These are phyloP conservation scores for Macrobrachium rosenbergii DNA, from an alignment of 1,140 invertebrate species.

Conservation along the genomic window DNA sequence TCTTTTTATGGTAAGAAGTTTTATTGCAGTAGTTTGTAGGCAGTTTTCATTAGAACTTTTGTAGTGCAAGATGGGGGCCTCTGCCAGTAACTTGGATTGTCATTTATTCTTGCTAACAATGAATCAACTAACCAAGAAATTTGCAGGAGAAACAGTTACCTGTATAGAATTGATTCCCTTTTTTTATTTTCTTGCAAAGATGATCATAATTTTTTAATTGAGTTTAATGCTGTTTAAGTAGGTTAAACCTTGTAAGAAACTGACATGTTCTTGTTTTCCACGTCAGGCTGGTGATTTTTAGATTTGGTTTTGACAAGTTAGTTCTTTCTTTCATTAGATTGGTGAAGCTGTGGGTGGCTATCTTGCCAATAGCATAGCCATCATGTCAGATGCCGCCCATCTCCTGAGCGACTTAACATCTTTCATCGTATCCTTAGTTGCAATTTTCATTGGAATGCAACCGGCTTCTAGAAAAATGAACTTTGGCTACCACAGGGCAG, in stretches of 20 bases:
- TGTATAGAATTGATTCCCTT: background rate
- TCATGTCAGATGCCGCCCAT: constrained; percentile 88
- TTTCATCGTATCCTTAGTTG: constrained; percentile 83
- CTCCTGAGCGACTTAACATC: constrained; percentile 86
- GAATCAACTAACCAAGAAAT: background rate
- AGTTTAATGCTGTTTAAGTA: no score
- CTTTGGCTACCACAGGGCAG: constrained; percentile 84
- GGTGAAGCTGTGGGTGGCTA: constrained; percentile 76
- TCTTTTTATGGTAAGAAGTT: constrained; percentile 51
- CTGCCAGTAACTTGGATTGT: background rate
- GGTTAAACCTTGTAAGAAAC: no score
- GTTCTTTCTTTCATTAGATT: constrained; percentile 40
- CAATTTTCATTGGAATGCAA: constrained; percentile 79
- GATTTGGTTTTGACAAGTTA: background rate
- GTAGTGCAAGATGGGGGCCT: background rate
- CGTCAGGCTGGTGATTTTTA: no score
- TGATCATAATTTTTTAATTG: no score
- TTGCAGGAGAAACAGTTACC: background rate
- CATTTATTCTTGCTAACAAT: background rate
- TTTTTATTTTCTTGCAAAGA: background rate
- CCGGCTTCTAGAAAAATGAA: constrained; percentile 80
- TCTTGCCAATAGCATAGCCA: constrained; percentile 83
- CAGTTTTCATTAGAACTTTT: background rate
- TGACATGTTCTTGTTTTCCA: no score
- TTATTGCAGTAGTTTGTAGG: background rate